Base-by-base conservation (phyloP, 2,113 vertebrate genomes). In the Tragelaphus imberbis region DNA sequence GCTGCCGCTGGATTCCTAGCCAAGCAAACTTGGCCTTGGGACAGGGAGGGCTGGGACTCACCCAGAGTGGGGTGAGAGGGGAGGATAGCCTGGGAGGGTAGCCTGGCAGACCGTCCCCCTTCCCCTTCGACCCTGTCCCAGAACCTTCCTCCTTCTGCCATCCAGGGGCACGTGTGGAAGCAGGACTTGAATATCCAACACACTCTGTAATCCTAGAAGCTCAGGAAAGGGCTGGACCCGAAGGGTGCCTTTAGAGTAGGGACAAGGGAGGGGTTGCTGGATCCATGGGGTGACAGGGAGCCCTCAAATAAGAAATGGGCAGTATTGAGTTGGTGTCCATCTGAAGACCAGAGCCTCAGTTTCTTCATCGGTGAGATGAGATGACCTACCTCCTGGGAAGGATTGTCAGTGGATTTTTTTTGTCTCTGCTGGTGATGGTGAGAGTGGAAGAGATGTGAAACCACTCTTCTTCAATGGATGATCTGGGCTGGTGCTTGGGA, bases 21-120 rank as follows among this genome's bases (percentile, higher is more conserved):
- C 80, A 55, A 91, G n/a, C 58, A 90, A 96, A 97, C 86, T 89
- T 94, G 93, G 77, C 93, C 30, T 82, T 47, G 63, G 58, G 33
- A 86, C 75, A 25, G 55, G 7, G 56, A 96, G 36, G 59, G 33
- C 53, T 58, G 49, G 87, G 58, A 21, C 30, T 56, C 33, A 33
- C 19, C 49, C 49, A 7, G 11, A 40, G 12, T 59, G n/a, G 84
- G 27, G 49, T 44, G 19, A 80, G 91, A 40, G 27, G 13, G 27
- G 36, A 36, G 27, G 30, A 15, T 25, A 51, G n/a, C 16, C 55
- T 7, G 0, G 40, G 7, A 33, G 23, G 33, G 17, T 71, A 56
- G 36, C 9, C 56, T 7, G 0, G 55, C 19, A 36, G 44, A 25
- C 15, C 2, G 28, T 33, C 12, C 49, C n/a, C 28, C 11, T n/a